Evolutionary conservation across 2,888 invertebrate species (phyloP), one percentile per base, ranked within the genome.

Genomic region (Dioctria linearis): DNA sequence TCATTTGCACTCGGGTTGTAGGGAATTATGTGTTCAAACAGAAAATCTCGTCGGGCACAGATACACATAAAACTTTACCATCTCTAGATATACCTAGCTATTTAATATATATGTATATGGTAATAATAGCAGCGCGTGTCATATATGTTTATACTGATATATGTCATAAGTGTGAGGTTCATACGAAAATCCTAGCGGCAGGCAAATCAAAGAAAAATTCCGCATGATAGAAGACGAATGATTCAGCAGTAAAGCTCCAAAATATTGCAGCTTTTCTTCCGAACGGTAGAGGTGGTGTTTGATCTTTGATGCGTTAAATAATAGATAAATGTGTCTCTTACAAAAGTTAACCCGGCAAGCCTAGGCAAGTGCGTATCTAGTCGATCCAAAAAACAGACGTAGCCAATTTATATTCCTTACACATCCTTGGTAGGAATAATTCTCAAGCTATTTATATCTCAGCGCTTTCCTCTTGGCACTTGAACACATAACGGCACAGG

Each of bases 361-460:
- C 69, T 8, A 25, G n/a, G 57, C 57, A 57, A 73, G 46, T 57
- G 61, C 57, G 61, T 75, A 75, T 75, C 75, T 46, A 43, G 49
- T 11, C 75, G 75, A 75, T 75, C 61, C 75, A 8, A 43, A 43
- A 59, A 75, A 75, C 40, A 75, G 61, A 25, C 40, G 75, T 76
- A 57, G 65, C 80, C 81, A 79, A 81, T 81, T 81, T 81, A 81
- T 81, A 81, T 81, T 81, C 79, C 66, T 81, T 81, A 81, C 81
- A 80, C 81, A 81, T 79, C 76, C 81, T 69, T 80, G 73, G 79
- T 79, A 81, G 63, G 79, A 79, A 81, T 81, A 81, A 81, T 81
- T 81, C 79, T 80, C 79, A 80, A 81, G 81, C 80, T 81, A 81
- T 81, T 81, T 81, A 81, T 81, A 79, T 71, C 51, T 42, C 13